These are phyloP conservation scores for Lissonota sp. DNA, from an alignment of 2,888 invertebrate genomes.

Conservation along the genomic window DNA sequence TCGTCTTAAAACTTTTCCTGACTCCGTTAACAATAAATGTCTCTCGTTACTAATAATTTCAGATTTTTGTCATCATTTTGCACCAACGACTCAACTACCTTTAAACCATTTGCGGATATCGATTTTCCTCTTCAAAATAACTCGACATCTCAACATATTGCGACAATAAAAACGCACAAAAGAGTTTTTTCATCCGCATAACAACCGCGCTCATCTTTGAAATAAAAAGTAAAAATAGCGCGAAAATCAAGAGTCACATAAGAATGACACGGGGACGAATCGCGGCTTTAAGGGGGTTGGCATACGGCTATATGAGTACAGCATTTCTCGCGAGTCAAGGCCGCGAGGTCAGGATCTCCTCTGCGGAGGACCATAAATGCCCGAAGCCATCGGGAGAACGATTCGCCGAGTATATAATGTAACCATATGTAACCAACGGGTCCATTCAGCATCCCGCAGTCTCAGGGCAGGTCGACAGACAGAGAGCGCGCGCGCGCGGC, in stretches of 20 bases:
- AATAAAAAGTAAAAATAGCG: background rate
- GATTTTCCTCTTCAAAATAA: no score
- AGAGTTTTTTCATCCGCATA: no score
- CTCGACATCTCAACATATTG: no score
- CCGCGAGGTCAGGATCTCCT: slow-evolving; percentile 60
- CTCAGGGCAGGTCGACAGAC: slow-evolving; percentile 61
- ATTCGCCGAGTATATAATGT: slow-evolving; percentile 28
- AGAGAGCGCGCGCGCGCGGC: slow-evolving; percentile 38
- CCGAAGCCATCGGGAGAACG: slow-evolving; percentile 57
- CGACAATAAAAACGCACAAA: no score
- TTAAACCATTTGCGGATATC: no score
- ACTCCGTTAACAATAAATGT: no score
- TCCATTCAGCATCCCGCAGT: slow-evolving; percentile 59
- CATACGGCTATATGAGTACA: background rate
- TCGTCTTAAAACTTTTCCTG: no score
- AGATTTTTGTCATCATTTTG: no score
- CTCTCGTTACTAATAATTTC: no score
- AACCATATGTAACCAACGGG: slow-evolving; percentile 37
- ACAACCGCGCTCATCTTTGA: background rate
- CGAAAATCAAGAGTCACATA: slow-evolving; percentile 4
- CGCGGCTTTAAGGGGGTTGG: background rate
- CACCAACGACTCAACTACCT: no score
- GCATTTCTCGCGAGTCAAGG: slow-evolving; percentile 62
- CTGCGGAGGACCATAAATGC: slow-evolving; percentile 57
- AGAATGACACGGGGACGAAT: slow-evolving; percentile 16